Evolutionary conservation across 2,113 vertebrate species (phyloP).

Genomic region (Lagopus leucura): DNA sequence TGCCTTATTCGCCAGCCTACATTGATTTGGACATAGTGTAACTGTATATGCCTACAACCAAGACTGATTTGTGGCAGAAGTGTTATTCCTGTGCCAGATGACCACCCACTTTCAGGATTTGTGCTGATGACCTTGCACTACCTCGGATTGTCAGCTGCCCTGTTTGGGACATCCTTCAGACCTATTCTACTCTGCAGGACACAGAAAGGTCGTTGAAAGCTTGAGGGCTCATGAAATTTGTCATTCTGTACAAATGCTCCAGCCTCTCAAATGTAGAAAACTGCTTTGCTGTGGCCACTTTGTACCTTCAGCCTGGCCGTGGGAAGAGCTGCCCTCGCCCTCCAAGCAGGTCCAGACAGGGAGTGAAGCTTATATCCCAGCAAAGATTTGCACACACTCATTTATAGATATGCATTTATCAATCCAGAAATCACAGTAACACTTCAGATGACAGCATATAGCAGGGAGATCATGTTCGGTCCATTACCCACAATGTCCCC

Average conservation of each 20-base stretch:
- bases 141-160: background rate
- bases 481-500: background rate
- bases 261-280: background rate
- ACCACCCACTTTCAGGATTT: background rate
- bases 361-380: background rate
- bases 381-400: background rate
- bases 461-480: background rate
- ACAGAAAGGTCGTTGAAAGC: background rate
- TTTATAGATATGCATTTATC: background rate
- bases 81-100: background rate
- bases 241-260: background rate
- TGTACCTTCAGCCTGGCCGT: background rate
- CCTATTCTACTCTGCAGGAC: background rate
- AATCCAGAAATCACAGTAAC: background rate
- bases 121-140: background rate
- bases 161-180: background rate
- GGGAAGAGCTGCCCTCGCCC: background rate
- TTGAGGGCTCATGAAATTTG: background rate
- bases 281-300: background rate
- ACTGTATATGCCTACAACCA: background rate
- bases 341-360: background rate
- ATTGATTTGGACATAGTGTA: background rate
- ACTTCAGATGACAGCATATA: background rate
- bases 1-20: fast-evolving
- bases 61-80: background rate